Conservation (phyloP, 1,140 invertebrate species). For the Stegodyphus dumicola region DNA sequence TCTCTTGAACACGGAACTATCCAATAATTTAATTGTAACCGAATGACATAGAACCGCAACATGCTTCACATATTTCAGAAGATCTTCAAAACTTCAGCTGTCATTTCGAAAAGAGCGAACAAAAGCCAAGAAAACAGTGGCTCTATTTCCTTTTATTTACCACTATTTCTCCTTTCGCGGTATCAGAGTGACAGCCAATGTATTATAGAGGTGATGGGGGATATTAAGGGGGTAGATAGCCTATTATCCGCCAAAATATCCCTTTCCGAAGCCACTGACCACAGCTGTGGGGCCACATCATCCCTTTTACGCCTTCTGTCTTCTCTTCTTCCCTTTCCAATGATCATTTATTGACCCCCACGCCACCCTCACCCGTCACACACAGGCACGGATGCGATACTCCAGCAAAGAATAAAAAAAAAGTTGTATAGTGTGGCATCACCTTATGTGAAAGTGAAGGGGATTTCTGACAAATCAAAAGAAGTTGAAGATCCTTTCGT, state of each 20-base stretch:
- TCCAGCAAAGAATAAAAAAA: not conserved
- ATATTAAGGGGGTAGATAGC: conserved; percentile 57
- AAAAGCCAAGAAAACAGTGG: not conserved
- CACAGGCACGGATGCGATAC: conserved; percentile 18
- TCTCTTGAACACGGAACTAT: too few species aligned
- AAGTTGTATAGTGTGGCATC: not conserved
- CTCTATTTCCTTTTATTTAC: conserved; percentile 31
- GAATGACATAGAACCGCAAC: too few species aligned
- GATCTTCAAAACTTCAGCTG: too few species aligned
- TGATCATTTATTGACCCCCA: conserved; percentile 50
- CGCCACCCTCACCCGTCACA: not conserved
- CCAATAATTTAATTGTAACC: too few species aligned
- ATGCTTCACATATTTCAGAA: too few species aligned
- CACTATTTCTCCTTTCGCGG: conserved; percentile 11
- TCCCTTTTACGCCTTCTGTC: conserved; percentile 55
- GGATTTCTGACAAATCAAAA: conserved; percentile 24
- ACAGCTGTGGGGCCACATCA: conserved; percentile 57
- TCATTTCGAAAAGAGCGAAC: not conserved
- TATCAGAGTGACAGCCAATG: conserved; percentile 44
- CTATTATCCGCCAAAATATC: conserved; percentile 60
- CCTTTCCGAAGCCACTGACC: conserved; percentile 59
- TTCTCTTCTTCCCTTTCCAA: conserved; percentile 5
- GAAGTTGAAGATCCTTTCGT: not conserved
- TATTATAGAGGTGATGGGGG: conserved; percentile 50
- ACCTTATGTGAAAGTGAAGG: conserved; percentile 1